These are phyloP conservation scores for Etheostoma perlongum DNA, from an alignment of 2,797 vertebrate species.

Conservation along the genomic window DNA sequence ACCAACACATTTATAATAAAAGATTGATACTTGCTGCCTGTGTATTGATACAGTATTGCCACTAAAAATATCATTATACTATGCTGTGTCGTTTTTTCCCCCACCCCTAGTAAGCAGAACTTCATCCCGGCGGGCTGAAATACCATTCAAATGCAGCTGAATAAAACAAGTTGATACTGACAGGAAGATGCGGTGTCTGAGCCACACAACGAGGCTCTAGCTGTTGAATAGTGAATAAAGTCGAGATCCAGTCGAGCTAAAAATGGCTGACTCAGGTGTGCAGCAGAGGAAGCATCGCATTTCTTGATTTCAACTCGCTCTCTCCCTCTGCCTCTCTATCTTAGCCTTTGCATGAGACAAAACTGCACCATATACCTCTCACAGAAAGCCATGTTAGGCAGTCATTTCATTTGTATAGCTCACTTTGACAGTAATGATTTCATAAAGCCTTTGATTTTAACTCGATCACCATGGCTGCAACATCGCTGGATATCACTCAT, in stretches of 20 bases:
- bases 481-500: conserved; percentile 68
- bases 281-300: conserved; percentile 34
- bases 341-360: conserved; percentile 51
- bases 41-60: no score
- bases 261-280: conserved; percentile 78
- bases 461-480: conserved; percentile 67
- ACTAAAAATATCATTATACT: no score
- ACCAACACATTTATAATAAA: no score
- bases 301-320: conserved; percentile 15
- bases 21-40: no score
- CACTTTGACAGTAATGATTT: conserved; percentile 74
- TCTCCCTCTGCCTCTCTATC: conserved; percentile 14
- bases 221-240: conserved; percentile 65
- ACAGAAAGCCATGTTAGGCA: conserved; percentile 61
- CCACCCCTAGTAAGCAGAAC: conserved; percentile 7
- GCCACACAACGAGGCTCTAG: conserved; percentile 39
- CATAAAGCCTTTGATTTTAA: conserved; percentile 75
- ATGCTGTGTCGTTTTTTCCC: no score
- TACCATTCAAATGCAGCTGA: conserved; percentile 41
- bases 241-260: conserved; percentile 60
- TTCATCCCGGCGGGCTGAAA: conserved; percentile 49
- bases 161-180: conserved; percentile 55
- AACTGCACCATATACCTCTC: conserved; percentile 55
- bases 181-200: conserved; percentile 45
- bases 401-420: conserved; percentile 64